phyloP scores from a whole-genome alignment of 2,888 invertebrate species.

The Acanthopleura granulata region DNA sequence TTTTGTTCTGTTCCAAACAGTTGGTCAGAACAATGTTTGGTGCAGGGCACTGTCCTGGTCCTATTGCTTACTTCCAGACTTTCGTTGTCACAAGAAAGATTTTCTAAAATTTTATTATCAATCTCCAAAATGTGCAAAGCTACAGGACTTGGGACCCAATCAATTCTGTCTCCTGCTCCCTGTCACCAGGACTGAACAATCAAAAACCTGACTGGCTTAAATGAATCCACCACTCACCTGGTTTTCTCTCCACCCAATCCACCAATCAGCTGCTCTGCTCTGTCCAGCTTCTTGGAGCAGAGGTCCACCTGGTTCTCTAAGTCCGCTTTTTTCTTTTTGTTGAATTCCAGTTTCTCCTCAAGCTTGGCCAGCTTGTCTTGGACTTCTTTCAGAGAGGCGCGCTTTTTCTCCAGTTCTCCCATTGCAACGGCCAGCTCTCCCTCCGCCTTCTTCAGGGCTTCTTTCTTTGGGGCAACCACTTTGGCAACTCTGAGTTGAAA shows the following conservation, averaged over 20 bases:
- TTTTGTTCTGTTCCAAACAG: too few relatives aligned
- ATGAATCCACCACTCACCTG: conserved; percentile 42
- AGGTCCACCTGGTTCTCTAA: conserved; percentile 70
- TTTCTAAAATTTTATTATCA: too few relatives aligned
- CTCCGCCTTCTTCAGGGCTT: conserved; percentile 68
- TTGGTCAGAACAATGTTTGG: too few relatives aligned
- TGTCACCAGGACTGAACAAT: too few relatives aligned
- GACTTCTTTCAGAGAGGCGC: conserved; percentile 68
- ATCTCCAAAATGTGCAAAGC: too few relatives aligned
- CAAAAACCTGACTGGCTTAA: too few relatives aligned
- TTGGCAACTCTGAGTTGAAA: conserved; percentile 64
- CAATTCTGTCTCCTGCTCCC: too few relatives aligned
- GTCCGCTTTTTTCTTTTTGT: conserved; percentile 69
- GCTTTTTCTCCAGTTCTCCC: conserved; percentile 68
- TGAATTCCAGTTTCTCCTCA: conserved; percentile 66
- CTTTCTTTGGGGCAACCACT: conserved; percentile 71
- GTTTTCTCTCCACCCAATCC: conserved; percentile 70
- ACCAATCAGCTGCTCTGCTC: conserved; percentile 70
- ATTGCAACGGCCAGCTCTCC: conserved; percentile 67
- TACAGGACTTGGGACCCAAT: too few relatives aligned
- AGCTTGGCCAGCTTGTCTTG: conserved; percentile 69
- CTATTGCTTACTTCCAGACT: too few relatives aligned
- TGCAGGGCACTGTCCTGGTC: too few relatives aligned
- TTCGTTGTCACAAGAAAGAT: too few relatives aligned
- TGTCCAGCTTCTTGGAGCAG: conserved; percentile 69